A percentile compares a stretch with the other conserved stretches of the same genome.
These are phyloP conservation scores for Neosalanx taihuensis DNA, from an alignment of 2,797 vertebrate genomes.

Conservation along the genomic window DNA sequence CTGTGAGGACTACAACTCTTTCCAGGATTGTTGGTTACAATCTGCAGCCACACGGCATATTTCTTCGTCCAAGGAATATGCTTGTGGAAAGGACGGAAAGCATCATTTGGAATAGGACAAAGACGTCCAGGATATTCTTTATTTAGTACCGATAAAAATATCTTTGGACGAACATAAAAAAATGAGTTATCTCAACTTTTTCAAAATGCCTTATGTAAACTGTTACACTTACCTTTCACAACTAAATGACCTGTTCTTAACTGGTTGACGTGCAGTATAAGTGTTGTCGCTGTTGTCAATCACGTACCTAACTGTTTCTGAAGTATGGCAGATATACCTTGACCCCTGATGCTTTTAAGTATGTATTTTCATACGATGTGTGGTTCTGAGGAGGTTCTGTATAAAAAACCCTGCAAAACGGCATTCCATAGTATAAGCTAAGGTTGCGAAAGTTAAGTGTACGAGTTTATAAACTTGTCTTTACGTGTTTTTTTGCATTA, in stretches of 20 bases:
- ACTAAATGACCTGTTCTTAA: slow-evolving; percentile 82
- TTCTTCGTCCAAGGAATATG: slow-evolving; percentile 56
- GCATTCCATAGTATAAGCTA: slow-evolving; percentile 54
- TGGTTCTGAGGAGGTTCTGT: slow-evolving; percentile 1
- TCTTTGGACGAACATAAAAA: slow-evolving; percentile 81
- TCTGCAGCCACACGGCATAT: slow-evolving; percentile 52
- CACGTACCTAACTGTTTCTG: slow-evolving; percentile 24
- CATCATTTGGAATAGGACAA: slow-evolving; percentile 69
- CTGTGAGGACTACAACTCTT: slow-evolving; percentile 74
- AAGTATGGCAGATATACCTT: slow-evolving; percentile 35
- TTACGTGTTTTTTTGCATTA: slow-evolving; percentile 77
- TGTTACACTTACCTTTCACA: slow-evolving; percentile 87
- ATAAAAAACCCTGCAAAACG: slow-evolving; percentile 37
- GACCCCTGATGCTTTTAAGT: slow-evolving; percentile 18
- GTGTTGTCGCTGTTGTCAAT: slow-evolving; percentile 70
- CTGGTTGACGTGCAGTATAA: slow-evolving; percentile 68
- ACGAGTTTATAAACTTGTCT: slow-evolving; percentile 82
- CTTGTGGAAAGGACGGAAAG: slow-evolving; percentile 51
- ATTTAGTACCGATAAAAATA: slow-evolving; percentile 75
- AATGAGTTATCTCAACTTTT: slow-evolving; percentile 86
- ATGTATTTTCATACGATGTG: slow-evolving; percentile 36
- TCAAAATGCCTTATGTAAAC: slow-evolving; percentile 98
- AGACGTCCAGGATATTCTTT: slow-evolving; percentile 83
- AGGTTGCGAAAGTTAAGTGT: slow-evolving; percentile 83
- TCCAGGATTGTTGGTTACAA: slow-evolving; percentile 67